Evolutionary conservation across 1,140 invertebrate genomes (phyloP).

Genomic region (Bombus terrestris): DNA sequence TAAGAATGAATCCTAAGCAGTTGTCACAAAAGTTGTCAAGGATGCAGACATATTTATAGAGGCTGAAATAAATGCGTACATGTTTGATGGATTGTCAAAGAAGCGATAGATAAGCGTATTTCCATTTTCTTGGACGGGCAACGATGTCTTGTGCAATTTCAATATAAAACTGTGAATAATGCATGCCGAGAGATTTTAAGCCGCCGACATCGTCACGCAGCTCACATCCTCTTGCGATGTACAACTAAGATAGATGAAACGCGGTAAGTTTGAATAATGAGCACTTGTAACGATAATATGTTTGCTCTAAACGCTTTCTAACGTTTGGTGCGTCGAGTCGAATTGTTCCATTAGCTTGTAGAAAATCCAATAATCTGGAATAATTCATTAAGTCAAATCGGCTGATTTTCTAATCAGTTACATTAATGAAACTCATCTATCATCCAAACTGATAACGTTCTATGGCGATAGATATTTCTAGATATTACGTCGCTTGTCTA

Average conservation of each 20-base stretch:
- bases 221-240: conserved; percentile 77
- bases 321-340: conserved; percentile 11
- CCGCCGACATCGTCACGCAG: conserved; percentile 74
- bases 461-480: conserved; percentile 32
- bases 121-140: conserved; percentile 68
- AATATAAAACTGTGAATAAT: conserved; percentile 79
- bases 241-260: conserved; percentile 78
- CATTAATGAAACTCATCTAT: conserved; percentile 60
- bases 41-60: conserved; percentile 37
- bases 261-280: conserved; percentile 80
- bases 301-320: conserved; percentile 58
- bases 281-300: conserved; percentile 72
- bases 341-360: conserved; percentile 21
- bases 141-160: conserved; percentile 72
- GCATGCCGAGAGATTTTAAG: conserved; percentile 72
- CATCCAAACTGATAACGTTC: conserved; percentile 49
- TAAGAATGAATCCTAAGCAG: neutral
- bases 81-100: conserved; percentile 67
- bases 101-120: conserved; percentile 68
- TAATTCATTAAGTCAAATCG: conserved; percentile 59
- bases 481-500: no score
- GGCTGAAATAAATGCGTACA: conserved; percentile 48
- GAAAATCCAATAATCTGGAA: conserved; percentile 27
- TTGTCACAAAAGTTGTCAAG: neutral
- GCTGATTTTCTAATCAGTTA: conserved; percentile 68